Evolutionary conservation across 1,140 invertebrate species (phyloP), one percentile per base, ranked within the genome.

Genomic region (Plectrocnemia conspersa): DNA sequence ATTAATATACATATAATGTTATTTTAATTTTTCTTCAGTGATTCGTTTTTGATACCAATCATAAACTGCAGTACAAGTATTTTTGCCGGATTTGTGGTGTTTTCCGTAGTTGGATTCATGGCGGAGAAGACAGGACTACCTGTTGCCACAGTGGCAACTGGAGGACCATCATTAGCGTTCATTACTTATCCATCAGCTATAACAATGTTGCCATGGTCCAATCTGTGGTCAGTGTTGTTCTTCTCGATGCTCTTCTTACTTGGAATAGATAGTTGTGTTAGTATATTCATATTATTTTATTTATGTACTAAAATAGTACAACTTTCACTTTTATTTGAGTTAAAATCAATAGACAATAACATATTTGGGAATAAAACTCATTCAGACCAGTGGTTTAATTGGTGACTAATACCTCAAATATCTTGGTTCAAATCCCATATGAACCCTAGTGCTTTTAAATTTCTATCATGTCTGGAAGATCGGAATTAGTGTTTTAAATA

Each of bases 171-270:
- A 0, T 69, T 97, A 18, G 91, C 92, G 16, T 97, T 94, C 66
- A 82, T 94, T 56, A 92, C 93, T 0, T 96, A 95, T 71, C 92
- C 92, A 0, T 88, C 94, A 66, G 91, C 92, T 0, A 86, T 96
- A 19, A 79, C 86, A 0, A 89, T 89, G 68, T 74, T 97, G 56
- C 93, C 93, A 0, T 82, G 88, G 21, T 85, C 92, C 0, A 87
- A 93, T 63, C 74, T 93, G 22, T 97, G 93, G 91, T 82, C 92
- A 0, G 69, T 93, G 0, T 73, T 95, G 1, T 97, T 97, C 73
- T 97, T 97, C 70, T 68, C 89, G 11, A 97, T 97, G 93, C 75
- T 97, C 16, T 89, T 97, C 58, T 84, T 93, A 46, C 79, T 97
- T 6, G 93, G 94, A 24, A 82, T 97, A 58, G 91, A 95, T 70